Conservation (phyloP, 2,797 vertebrate genomes). For the Sebastes wilsoni region DNA sequence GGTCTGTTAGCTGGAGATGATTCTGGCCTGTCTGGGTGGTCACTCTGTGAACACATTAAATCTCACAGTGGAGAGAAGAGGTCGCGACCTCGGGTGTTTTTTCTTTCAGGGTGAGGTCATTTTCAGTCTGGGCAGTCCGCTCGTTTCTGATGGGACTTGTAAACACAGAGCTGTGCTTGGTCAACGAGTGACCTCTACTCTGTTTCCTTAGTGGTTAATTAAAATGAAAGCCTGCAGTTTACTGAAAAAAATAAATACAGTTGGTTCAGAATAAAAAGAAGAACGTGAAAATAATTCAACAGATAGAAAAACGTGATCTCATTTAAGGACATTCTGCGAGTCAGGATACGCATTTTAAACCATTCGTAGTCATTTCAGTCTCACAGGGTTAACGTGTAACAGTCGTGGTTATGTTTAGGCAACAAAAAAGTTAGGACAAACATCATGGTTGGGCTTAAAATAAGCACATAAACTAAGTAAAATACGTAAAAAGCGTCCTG, state of each 20-base stretch:
- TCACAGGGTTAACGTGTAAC: too few relatives aligned
- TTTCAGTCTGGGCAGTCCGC: constrained; percentile 26
- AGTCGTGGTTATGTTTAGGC: too few relatives aligned
- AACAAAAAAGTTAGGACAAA: too few relatives aligned
- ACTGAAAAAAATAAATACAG: not conserved
- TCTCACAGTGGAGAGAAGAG: constrained; percentile 48
- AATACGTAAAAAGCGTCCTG: too few relatives aligned
- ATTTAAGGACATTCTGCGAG: too few relatives aligned
- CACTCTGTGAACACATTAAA: constrained; percentile 35
- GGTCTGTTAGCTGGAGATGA: not conserved
- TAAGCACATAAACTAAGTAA: too few relatives aligned
- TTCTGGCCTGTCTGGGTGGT: constrained; percentile 51
- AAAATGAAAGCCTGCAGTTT: not conserved
- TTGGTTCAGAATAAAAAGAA: not conserved
- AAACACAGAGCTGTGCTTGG: not conserved
- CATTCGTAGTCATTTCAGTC: too few relatives aligned
- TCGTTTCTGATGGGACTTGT: constrained; percentile 25
- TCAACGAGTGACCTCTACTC: not conserved
- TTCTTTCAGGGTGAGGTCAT: constrained; percentile 59
- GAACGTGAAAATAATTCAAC: not conserved
- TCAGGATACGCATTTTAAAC: too few relatives aligned
- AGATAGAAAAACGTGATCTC: not conserved
- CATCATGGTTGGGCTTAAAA: too few relatives aligned
- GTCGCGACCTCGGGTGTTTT: constrained; percentile 61
- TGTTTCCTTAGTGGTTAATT: constrained; percentile 13